A percentile compares a stretch with the other conserved stretches of the same genome.
These are phyloP conservation scores for Epinephelus lanceolatus DNA, from an alignment of 2,113 vertebrate genomes.

Conservation along the genomic window DNA sequence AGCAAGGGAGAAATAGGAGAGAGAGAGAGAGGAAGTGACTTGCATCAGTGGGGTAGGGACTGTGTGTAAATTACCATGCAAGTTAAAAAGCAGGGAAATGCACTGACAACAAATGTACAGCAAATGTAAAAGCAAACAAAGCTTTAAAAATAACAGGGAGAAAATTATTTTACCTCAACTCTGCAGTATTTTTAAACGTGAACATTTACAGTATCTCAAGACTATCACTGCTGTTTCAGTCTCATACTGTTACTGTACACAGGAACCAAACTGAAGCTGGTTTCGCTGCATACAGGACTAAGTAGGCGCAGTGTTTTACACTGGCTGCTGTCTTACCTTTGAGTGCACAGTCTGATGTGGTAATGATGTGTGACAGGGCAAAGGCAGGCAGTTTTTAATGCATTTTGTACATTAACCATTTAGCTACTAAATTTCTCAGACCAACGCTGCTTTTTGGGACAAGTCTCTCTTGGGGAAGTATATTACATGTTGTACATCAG, in stretches of 20 bases:
- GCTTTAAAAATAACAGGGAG: neutral
- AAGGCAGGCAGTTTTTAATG: neutral
- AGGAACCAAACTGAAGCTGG: neutral
- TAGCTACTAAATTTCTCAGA: neutral
- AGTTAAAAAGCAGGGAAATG: slow-evolving; percentile 61
- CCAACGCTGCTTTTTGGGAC: neutral
- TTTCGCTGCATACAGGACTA: neutral
- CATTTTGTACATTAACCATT: neutral
- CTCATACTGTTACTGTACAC: neutral
- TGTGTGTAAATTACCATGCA: slow-evolving; percentile 80
- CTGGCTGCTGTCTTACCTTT: neutral
- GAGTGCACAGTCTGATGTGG: neutral
- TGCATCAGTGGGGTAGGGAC: slow-evolving; percentile 80
- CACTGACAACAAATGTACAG: neutral
- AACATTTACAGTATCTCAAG: neutral
- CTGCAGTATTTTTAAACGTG: neutral
- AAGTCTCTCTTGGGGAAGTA: neutral
- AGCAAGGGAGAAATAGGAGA: slow-evolving; percentile 40
- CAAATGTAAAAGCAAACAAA: slow-evolving; percentile 1
- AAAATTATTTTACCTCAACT: neutral
- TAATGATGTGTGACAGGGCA: neutral
- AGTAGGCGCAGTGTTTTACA: neutral
- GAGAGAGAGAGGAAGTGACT: slow-evolving; percentile 75
- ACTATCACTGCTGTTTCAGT: neutral
- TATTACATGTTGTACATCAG: neutral